phyloP scores from a whole-genome alignment of 2,113 vertebrate species.

The Burhinus bistriatus region DNA sequence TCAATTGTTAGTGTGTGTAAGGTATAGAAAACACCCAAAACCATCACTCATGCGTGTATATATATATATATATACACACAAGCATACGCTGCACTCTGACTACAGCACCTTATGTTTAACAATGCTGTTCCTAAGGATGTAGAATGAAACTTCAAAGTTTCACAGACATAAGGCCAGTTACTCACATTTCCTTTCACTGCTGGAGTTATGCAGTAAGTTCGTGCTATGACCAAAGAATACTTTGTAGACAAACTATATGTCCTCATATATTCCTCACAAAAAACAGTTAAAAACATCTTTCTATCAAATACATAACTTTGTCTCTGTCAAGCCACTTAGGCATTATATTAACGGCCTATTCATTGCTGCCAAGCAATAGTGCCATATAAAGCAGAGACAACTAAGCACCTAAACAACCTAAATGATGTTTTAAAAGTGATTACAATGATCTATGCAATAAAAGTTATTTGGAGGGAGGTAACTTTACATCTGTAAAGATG shows the following conservation, averaged over 20 bases:
- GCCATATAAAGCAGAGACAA: neutral
- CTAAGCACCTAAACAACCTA: neutral
- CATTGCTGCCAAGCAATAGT: neutral
- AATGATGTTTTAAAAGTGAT: neutral
- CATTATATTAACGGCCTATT: neutral
- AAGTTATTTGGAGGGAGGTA: neutral
- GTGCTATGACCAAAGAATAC: neutral
- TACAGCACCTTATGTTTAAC: neutral
- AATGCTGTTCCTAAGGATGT: neutral
- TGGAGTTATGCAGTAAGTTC: neutral
- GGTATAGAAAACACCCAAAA: neutral
- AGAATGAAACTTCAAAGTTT: neutral
- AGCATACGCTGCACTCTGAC: neutral
- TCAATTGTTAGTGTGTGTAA: neutral
- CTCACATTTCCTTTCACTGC: neutral
- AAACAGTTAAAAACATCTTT: neutral
- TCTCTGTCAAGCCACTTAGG: neutral
- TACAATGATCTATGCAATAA: neutral
- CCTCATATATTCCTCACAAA: neutral
- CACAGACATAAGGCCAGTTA: neutral
- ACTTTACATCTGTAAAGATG: neutral
- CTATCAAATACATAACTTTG: neutral
- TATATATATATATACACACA: neutral
- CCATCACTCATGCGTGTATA: neutral
- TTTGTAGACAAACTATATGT: neutral